Evolutionary conservation across 2,888 invertebrate species (phyloP).

Genomic region (Scaptodrosophila latifasciaeformis): DNA sequence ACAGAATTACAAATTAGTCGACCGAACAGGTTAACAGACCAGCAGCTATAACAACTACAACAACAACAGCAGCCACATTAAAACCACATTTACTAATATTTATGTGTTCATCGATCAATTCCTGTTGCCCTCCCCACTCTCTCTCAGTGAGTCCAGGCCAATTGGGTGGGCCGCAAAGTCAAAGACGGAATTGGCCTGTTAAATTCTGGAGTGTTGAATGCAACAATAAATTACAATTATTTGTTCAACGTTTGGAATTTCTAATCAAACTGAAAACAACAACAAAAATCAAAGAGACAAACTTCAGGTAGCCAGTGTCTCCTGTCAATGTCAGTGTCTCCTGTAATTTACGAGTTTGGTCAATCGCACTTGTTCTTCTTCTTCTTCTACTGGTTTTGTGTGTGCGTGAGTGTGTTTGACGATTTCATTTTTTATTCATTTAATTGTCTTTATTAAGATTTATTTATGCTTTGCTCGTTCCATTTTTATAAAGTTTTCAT

Average conservation of each 20-base stretch:
- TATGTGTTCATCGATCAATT: constrained; percentile 57
- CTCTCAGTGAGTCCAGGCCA: constrained; percentile 1
- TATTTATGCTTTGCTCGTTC: constrained; percentile 25
- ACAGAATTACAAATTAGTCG: constrained; percentile 55
- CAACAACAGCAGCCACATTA: no score
- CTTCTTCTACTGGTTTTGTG: no score
- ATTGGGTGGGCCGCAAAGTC: constrained; percentile 35
- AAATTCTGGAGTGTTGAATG: no score
- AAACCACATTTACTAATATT: constrained; percentile 40
- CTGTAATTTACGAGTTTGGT: constrained; percentile 28
- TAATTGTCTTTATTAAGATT: constrained; percentile 37
- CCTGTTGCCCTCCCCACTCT: not conserved
- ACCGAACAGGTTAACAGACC: not conserved
- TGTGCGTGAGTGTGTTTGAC: constrained; percentile 6
- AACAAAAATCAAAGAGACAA: no score
- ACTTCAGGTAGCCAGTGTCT: constrained; percentile 3
- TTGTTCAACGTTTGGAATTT: constrained; percentile 44
- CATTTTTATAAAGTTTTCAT: not conserved
- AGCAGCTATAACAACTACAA: constrained; percentile 6
- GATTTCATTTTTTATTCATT: constrained; percentile 5
- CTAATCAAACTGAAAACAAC: constrained; percentile 31
- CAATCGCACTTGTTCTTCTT: no score
- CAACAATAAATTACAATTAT: constrained; percentile 62
- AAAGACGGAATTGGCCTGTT: constrained; percentile 27
- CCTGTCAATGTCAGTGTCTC: constrained; percentile 4